Conservation (phyloP, 2,797 vertebrate species). For the Babyrousa celebensis region DNA sequence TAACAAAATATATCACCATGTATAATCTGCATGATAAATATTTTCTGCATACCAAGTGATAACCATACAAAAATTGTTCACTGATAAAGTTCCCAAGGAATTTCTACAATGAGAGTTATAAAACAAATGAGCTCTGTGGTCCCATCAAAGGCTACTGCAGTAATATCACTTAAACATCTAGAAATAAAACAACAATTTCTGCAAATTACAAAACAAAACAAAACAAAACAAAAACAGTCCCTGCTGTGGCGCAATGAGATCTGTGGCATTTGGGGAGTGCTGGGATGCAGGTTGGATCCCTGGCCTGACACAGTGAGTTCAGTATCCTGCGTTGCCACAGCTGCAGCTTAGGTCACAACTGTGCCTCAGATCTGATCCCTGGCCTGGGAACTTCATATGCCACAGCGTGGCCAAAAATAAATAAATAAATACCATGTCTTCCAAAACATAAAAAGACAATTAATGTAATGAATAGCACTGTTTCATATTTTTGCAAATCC, state of each 20-base stretch:
- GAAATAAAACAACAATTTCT: slow-evolving; percentile 56
- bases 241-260: too few relatives aligned
- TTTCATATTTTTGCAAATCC: neutral
- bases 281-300: too few relatives aligned
- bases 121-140: neutral
- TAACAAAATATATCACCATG: slow-evolving; percentile 35
- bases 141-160: neutral
- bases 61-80: slow-evolving; percentile 55
- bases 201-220: neutral
- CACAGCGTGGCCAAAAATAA: too few relatives aligned
- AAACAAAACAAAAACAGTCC: too few relatives aligned
- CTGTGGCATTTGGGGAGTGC: too few relatives aligned
- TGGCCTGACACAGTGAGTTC: too few relatives aligned
- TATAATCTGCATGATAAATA: slow-evolving; percentile 34
- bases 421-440: neutral
- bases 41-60: slow-evolving; percentile 28
- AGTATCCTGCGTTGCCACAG: too few relatives aligned
- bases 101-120: slow-evolving; percentile 22
- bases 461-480: neutral
- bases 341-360: too few relatives aligned
- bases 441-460: neutral
- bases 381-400: too few relatives aligned
- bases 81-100: slow-evolving; percentile 21
- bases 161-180: slow-evolving; percentile 17
- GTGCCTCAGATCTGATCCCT: too few relatives aligned